Percentiles rank a stretch among this genome's conserved stretches.
Evolutionary conservation across 2,797 vertebrate species (phyloP).

Genomic region (Pelobates cultripes): DNA sequence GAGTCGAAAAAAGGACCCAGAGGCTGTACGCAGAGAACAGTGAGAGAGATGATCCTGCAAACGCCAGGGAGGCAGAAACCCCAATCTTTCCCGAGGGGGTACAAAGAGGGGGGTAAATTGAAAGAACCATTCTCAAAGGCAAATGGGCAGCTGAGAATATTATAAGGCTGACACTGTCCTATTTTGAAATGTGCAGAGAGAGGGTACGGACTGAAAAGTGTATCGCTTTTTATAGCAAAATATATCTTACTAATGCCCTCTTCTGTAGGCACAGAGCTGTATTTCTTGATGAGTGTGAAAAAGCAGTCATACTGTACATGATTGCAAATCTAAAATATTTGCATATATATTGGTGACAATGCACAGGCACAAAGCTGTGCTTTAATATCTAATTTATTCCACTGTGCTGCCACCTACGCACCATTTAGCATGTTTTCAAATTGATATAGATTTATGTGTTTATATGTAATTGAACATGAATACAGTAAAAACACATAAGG

Average conservation of each 20-base stretch:
- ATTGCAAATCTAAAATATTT: conserved; percentile 12
- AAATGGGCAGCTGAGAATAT: conserved; percentile 32
- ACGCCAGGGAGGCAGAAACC: conserved; percentile 32
- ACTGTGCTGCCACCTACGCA: conserved; percentile 1
- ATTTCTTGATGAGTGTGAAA: conserved; percentile 1
- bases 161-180: conserved; percentile 19
- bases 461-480: background rate
- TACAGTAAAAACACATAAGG: background rate
- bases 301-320: background rate
- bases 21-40: conserved; percentile 29
- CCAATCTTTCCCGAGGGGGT: conserved; percentile 22
- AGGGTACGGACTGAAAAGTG: background rate
- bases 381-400: conserved; percentile 1
- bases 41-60: conserved; percentile 43
- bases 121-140: conserved; percentile 15
- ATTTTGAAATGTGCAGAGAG: conserved; percentile 16
- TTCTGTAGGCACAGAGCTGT: background rate
- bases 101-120: conserved; percentile 12
- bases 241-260: conserved; percentile 23
- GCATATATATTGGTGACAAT: conserved; percentile 24
- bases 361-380: background rate
- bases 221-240: background rate
- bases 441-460: conserved; percentile 2
- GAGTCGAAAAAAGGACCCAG: conserved; percentile 40
- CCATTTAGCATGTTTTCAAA: conserved; percentile 23